Evolutionary conservation across 2,113 vertebrate genomes (phyloP).

Genomic region (Oreocharis arfaki): DNA sequence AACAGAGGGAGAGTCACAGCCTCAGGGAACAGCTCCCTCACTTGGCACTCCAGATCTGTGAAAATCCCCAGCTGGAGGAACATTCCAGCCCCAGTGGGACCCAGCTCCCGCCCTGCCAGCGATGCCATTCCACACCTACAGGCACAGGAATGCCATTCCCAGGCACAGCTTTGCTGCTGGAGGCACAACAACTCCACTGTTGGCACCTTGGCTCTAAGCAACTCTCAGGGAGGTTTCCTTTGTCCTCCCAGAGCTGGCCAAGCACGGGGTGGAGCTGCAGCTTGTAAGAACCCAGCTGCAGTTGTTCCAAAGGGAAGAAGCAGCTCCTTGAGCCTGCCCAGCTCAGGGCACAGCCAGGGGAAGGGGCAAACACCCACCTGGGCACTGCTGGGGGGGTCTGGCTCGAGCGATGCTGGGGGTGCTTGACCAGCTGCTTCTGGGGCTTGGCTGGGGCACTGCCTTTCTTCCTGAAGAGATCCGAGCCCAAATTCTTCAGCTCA

Average conservation of each 20-base stretch:
- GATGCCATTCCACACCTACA: fast-evolving
- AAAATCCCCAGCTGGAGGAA: neutral
- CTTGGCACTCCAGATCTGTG: neutral
- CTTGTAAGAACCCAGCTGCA: neutral
- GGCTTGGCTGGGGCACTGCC: fast-evolving
- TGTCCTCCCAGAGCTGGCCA: neutral
- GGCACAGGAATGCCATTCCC: fast-evolving
- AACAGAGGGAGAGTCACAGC: neutral
- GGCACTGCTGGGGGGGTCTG: neutral
- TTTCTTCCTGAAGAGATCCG: neutral
- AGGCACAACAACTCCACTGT: neutral
- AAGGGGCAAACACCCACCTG: neutral
- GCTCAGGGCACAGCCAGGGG: fast-evolving
- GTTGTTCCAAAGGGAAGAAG: neutral
- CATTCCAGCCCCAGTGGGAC: neutral
- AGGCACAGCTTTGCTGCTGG: neutral
- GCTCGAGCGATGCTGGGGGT: fast-evolving
- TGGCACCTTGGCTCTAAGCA: fast-evolving
- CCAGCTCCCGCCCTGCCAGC: neutral
- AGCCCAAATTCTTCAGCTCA: neutral
- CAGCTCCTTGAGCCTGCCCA: neutral
- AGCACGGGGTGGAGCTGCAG: fast-evolving
- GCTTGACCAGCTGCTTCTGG: neutral
- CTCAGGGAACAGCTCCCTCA: neutral
- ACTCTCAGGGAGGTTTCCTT: neutral